These are phyloP conservation scores for Alfaro cultratus DNA, from an alignment of 2,797 vertebrate species.

Conservation along the genomic window DNA sequence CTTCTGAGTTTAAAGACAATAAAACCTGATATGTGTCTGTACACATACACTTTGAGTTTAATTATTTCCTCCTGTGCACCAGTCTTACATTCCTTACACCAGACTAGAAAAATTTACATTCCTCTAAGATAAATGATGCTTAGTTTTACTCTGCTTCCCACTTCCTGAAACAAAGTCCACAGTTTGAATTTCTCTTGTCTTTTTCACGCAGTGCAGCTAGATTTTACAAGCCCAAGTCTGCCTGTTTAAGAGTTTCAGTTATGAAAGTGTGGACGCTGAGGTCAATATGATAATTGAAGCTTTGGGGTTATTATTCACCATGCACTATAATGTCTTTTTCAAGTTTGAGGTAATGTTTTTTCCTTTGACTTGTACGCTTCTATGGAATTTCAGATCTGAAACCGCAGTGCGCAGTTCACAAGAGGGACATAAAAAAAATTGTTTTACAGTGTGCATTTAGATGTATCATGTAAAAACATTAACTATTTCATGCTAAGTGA, in stretches of 20 bases:
- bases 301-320: slow-evolving; percentile 53
- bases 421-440: slow-evolving; percentile 16
- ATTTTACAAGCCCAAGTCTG: slow-evolving; percentile 55
- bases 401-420: slow-evolving; percentile 27
- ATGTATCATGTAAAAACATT: neutral
- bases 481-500: neutral
- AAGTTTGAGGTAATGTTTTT: slow-evolving; percentile 51
- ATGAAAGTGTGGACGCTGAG: slow-evolving; percentile 48
- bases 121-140: slow-evolving; percentile 36
- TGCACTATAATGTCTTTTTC: slow-evolving; percentile 36
- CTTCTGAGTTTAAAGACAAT: slow-evolving; percentile 44
- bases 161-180: slow-evolving; percentile 24
- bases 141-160: slow-evolving; percentile 22
- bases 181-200: slow-evolving; percentile 50
- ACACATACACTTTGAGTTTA: slow-evolving; percentile 53
- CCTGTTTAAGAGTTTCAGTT: slow-evolving; percentile 51
- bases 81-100: slow-evolving; percentile 53
- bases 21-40: slow-evolving; percentile 20
- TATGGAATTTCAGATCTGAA: slow-evolving; percentile 40
- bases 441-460: neutral
- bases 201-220: slow-evolving; percentile 44
- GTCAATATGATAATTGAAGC: slow-evolving; percentile 70
- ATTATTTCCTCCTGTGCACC: slow-evolving; percentile 65
- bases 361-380: slow-evolving; percentile 55
- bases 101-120: slow-evolving; percentile 36